Evolutionary conservation across 1,140 invertebrate genomes (phyloP).

Genomic region (Conus ventricosus): DNA sequence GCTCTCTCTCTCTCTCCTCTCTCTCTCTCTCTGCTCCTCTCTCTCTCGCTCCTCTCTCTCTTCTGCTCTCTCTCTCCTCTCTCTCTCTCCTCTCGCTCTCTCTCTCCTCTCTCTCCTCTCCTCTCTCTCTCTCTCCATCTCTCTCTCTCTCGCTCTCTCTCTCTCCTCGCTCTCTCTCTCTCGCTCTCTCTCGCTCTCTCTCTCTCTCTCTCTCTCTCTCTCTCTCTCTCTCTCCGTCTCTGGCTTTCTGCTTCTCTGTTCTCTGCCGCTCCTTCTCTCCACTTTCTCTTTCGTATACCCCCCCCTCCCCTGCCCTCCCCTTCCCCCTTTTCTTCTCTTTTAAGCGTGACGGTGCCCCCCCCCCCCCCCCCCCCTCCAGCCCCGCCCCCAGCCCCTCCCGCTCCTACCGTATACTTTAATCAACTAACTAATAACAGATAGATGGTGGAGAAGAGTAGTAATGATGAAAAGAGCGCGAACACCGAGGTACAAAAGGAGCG

Average conservation of each 20-base stretch:
- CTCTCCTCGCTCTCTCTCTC: too few species aligned
- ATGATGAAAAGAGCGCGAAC: too few species aligned
- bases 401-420: too few species aligned
- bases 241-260: slow-evolving; percentile 19
- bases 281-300: too few species aligned
- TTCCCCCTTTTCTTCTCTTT: background rate
- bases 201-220: background rate
- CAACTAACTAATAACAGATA: too few species aligned
- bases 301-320: background rate
- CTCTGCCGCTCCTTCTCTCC: too few species aligned
- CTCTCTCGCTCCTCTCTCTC: background rate
- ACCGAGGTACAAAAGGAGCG: too few species aligned
- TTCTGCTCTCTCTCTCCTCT: too few species aligned
- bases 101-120: background rate
- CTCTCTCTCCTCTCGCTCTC: background rate
- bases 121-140: background rate
- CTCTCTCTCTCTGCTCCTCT: background rate
- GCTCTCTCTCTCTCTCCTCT: background rate
- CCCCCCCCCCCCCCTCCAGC: too few species aligned
- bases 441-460: too few species aligned
- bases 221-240: slow-evolving; percentile 29
- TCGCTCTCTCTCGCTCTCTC: too few species aligned
- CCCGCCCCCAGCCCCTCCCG: background rate
- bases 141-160: too few species aligned
- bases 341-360: background rate